Evolutionary conservation across 2,797 vertebrate species (phyloP).

Genomic region (Myotis vivesi): DNA sequence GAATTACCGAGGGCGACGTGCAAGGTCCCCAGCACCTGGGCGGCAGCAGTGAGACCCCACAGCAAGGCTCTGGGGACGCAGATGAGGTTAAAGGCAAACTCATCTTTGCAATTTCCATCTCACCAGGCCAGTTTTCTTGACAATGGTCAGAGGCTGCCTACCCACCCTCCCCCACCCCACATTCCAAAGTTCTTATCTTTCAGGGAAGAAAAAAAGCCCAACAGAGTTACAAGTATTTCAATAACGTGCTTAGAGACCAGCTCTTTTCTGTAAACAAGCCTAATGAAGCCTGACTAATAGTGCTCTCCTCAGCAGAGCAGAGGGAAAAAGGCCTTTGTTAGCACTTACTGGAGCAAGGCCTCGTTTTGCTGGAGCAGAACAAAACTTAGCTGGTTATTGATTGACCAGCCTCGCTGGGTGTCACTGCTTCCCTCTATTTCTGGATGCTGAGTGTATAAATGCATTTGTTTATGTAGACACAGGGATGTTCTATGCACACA

Average conservation of each 20-base stretch:
- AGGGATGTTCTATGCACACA: not conserved
- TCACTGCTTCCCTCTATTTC: constrained; percentile 31
- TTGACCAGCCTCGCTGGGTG: constrained; percentile 21
- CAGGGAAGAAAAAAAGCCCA: constrained; percentile 66
- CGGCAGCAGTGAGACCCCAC: not conserved
- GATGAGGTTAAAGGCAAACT: not conserved
- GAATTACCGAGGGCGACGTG: not conserved
- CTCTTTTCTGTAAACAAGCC: constrained; percentile 82
- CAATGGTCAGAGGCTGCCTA: constrained; percentile 14
- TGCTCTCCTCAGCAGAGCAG: constrained; percentile 68
- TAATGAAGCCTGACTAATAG: constrained; percentile 83
- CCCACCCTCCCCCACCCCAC: constrained; percentile 25
- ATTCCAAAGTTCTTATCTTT: constrained; percentile 78
- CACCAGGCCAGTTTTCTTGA: constrained; percentile 34
- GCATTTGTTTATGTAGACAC: not conserved
- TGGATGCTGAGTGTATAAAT: not conserved
- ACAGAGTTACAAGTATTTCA: constrained; percentile 81
- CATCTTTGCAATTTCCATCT: constrained; percentile 28
- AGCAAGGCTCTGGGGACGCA: not conserved
- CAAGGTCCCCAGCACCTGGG: not conserved
- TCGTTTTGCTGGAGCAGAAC: constrained; percentile 71
- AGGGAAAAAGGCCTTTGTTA: constrained; percentile 80
- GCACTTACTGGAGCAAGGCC: constrained; percentile 75
- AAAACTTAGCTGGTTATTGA: constrained; percentile 76
- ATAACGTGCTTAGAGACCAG: constrained; percentile 78